Evolutionary conservation across 2,113 vertebrate species (phyloP).

Genomic region (Prochilodus magdalenae): DNA sequence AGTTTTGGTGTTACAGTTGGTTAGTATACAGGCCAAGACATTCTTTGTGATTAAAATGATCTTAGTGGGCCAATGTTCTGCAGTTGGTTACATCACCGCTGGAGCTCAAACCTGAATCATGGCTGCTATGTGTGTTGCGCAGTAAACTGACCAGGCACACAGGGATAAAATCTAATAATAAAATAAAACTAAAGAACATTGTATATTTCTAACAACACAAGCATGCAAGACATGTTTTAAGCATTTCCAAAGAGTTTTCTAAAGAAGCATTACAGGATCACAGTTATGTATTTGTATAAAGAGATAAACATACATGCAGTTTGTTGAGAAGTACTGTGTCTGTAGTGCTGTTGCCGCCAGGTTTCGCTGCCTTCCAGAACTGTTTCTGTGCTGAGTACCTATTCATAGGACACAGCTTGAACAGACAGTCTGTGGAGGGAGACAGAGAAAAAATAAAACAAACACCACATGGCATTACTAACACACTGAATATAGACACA

Average conservation of each 20-base stretch:
- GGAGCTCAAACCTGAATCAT: too few relatives aligned
- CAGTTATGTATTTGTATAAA: not conserved
- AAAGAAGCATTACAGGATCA: not conserved
- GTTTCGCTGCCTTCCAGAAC: constrained; percentile 99
- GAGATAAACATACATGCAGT: constrained; percentile 83
- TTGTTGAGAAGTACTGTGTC: constrained; percentile 95
- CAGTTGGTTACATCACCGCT: too few relatives aligned
- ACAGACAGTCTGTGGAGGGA: constrained; percentile 88
- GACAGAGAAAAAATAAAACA: not conserved
- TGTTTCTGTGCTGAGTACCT: constrained; percentile 98
- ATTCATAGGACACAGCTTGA: constrained; percentile 98
- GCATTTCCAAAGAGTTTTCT: not conserved
- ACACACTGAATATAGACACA: not conserved
- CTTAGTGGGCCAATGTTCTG: too few relatives aligned
- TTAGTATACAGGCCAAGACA: too few relatives aligned
- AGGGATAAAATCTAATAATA: too few relatives aligned
- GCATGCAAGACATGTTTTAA: not conserved
- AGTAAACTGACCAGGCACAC: too few relatives aligned
- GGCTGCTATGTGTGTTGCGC: too few relatives aligned
- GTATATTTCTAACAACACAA: too few relatives aligned
- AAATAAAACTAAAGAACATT: too few relatives aligned
- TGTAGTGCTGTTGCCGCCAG: constrained; percentile 93
- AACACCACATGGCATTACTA: not conserved
- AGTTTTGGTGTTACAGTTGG: too few relatives aligned
- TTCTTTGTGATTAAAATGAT: too few relatives aligned